A percentile compares a stretch with the other conserved stretches of the same genome.
Conservation (phyloP, 2,888 invertebrate genomes). For the Hypselothyrea guttata region DNA sequence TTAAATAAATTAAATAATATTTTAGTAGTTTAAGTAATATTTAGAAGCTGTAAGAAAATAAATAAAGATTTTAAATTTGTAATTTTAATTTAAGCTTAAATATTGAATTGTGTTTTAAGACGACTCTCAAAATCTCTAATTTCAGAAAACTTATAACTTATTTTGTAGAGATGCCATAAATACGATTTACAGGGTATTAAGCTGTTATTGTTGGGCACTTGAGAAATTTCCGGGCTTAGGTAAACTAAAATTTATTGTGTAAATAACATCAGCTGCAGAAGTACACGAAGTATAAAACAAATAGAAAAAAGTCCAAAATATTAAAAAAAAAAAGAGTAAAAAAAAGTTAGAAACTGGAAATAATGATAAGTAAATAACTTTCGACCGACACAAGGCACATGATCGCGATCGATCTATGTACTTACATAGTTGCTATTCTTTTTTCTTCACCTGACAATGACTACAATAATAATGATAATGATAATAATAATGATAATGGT, state of each 20-base stretch:
- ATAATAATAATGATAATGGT: not conserved
- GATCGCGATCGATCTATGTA: conserved; percentile 43
- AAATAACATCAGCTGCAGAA: conserved; percentile 31
- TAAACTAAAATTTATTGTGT: conserved; percentile 29
- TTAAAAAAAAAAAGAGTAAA: not conserved
- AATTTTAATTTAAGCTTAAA: no score
- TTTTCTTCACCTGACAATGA: conserved; percentile 23
- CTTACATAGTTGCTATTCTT: not conserved
- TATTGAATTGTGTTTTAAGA: no score
- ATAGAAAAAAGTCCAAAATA: conserved; percentile 13
- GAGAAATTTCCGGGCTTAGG: conserved; percentile 36
- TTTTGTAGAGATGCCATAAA: no score
- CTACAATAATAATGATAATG: not conserved
- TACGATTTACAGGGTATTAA: no score
- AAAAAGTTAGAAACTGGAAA: conserved; percentile 13
- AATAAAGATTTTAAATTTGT: no score
- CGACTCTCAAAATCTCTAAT: no score
- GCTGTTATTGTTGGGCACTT: not conserved
- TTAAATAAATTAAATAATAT: no score
- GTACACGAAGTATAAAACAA: conserved; percentile 15
- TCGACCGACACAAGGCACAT: conserved; percentile 42
- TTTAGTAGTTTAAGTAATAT: no score
- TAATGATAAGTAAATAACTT: conserved; percentile 41
- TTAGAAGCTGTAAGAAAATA: no score
- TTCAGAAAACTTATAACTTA: no score